Evolutionary conservation across 2,888 invertebrate species (phyloP), one percentile per base, ranked within the genome.

Genomic region (Eretmocerus hayati): DNA sequence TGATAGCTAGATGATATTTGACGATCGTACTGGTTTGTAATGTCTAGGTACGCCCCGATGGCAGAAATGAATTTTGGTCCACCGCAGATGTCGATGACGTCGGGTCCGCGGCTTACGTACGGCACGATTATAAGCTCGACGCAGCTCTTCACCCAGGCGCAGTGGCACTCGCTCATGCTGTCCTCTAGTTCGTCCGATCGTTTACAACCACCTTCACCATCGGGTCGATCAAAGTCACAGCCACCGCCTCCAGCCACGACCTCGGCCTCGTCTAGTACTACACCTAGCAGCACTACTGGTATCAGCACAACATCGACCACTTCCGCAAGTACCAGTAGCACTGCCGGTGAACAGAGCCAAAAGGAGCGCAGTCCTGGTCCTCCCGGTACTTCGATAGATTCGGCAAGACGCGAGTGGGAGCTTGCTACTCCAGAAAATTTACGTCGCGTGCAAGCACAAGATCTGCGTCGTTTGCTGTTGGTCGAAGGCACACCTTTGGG

Each of bases 1-100:
- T 6, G 6, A 11, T 9, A 26, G 11, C 26, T 26, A 11, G 8
- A 9, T 26, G 6, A 9, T 26, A 11, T 26, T 6, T 26, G 26
- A 9, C 8, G 26, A 26, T 26, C 26, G 26, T 11, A 11, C 11
- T 26, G 15, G 5, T 33, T 33, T 33, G 9, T 33, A 33, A 33
- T n/a, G 15, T 44, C 3, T n/a, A 52, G 54, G 54, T 69, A 69
- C 40, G 68, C 69, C 0, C 71, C 69, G 11, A 62, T 71, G 61
- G 71, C 71, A 2, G 70, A 70, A 26, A 71, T 70, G 62, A 70
- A 71, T 43, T 71, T 71, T 22, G 69, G 71, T 0, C 70, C 71
- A 2, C 71, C 71, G 1, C 71, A 69, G 40, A 71, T 71, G 71
- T 67, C 65, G 30, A 70, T 71, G 45, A 64, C 62, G 26, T 70